Evolutionary conservation across 2,113 vertebrate genomes (phyloP).

Genomic region (Gadus macrocephalus): DNA sequence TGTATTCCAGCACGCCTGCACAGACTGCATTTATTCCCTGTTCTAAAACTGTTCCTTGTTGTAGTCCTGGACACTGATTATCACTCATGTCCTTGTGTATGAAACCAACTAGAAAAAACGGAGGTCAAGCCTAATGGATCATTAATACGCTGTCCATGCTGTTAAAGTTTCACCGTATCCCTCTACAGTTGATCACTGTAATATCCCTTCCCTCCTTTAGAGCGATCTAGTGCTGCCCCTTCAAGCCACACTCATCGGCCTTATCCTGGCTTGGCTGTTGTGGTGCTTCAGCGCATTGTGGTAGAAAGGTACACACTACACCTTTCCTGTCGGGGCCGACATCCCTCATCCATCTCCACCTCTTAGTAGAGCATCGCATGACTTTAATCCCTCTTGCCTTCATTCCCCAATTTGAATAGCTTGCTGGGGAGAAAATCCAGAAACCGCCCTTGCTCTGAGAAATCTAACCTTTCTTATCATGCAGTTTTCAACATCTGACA

Average conservation of each 20-base stretch:
- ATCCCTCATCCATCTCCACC: conserved; percentile 77
- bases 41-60: conserved; percentile 27
- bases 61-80: conserved; percentile 15
- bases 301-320: conserved; percentile 98
- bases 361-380: conserved; percentile 80
- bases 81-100: conserved; percentile 26
- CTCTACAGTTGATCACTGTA: conserved; percentile 85
- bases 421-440: conserved; percentile 10
- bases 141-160: conserved; percentile 38
- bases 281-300: conserved; percentile 99
- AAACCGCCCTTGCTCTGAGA: conserved; percentile 12
- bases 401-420: conserved; percentile 34
- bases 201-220: conserved; percentile 99
- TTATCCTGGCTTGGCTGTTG: conserved; percentile 99
- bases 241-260: conserved; percentile 98
- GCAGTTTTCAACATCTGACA: conserved; percentile 70
- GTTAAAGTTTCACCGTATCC: conserved; percentile 55
- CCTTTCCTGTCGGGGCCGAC: conserved; percentile 64
- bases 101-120: conserved; percentile 28
- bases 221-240: conserved; percentile 96
- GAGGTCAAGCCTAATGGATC: conserved; percentile 34
- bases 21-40: conserved; percentile 21
- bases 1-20: conserved; percentile 27
- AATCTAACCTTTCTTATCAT: conserved; percentile 55
- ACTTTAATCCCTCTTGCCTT: conserved; percentile 38